Percentiles rank a stretch among this genome's conserved stretches.
Evolutionary conservation across 2,888 invertebrate genomes (phyloP).

Genomic region (Apodemia hepburni): DNA sequence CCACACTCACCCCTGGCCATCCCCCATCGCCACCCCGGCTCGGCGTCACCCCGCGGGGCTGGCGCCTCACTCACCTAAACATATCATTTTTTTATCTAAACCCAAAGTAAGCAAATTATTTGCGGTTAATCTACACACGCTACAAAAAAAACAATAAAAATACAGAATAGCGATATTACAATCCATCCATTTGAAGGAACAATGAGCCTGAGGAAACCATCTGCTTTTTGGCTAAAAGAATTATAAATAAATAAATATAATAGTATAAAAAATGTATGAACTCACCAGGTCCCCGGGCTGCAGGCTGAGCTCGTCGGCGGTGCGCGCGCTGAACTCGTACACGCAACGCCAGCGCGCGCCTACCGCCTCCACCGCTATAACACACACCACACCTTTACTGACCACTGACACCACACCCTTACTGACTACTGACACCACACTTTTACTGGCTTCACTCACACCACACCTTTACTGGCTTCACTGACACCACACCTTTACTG

Average conservation of each 20-base stretch:
- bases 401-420: conserved; percentile 6
- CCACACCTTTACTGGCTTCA: background rate
- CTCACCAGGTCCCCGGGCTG: conserved; percentile 96
- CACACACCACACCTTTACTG: conserved; percentile 20
- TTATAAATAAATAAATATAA: no score
- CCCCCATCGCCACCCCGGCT: conserved; percentile 98
- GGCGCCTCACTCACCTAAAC: conserved; percentile 83
- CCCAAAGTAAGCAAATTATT: no score
- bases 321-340: conserved; percentile 96
- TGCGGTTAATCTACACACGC: no score
- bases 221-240: no score
- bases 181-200: no score
- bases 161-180: no score
- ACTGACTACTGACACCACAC: background rate
- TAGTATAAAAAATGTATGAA: conserved; percentile 20
- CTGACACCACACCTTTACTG: conserved; percentile 4
- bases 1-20: conserved; percentile 83
- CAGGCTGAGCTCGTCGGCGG: conserved; percentile 95
- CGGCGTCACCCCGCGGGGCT: conserved; percentile 90
- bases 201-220: no score
- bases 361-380: conserved; percentile 37
- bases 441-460: background rate
- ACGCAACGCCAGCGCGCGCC: conserved; percentile 87
- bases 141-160: no score
- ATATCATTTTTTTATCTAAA: no score